Conservation (phyloP, 1,140 invertebrate genomes). For the Megathymus violae region DNA sequence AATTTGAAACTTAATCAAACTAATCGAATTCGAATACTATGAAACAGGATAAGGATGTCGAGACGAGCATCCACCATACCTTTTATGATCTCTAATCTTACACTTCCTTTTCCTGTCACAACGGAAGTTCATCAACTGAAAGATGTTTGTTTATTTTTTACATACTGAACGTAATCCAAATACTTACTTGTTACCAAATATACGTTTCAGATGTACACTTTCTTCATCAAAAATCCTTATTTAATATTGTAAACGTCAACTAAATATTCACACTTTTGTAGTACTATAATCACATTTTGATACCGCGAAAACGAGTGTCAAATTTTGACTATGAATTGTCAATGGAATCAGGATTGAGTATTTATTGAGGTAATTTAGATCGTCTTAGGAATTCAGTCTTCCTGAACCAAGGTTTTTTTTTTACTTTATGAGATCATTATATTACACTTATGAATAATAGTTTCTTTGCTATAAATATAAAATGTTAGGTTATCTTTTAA, state of each 20-base stretch:
- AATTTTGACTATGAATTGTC: conserved; percentile 34
- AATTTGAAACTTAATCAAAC: neutral
- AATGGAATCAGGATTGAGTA: neutral
- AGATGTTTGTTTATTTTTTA: conserved; percentile 30
- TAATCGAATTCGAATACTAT: conserved; percentile 41
- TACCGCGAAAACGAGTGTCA: conserved; percentile 67
- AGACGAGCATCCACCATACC: conserved; percentile 48
- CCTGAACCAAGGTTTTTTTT: too few relatives aligned
- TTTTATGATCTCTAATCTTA: conserved; percentile 54
- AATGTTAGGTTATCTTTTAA: too few relatives aligned
- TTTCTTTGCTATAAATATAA: too few relatives aligned
- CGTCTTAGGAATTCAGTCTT: neutral
- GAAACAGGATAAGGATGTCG: conserved; percentile 75
- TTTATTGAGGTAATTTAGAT: neutral
- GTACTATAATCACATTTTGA: conserved; percentile 42
- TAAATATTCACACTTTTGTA: conserved; percentile 46
- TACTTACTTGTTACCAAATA: conserved; percentile 37
- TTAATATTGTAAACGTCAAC: conserved; percentile 61
- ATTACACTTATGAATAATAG: too few relatives aligned
- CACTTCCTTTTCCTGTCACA: conserved; percentile 78
- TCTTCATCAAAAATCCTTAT: conserved; percentile 36
- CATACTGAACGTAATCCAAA: conserved; percentile 17
- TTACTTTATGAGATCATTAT: too few relatives aligned
- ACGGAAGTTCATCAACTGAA: conserved; percentile 63
- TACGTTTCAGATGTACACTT: conserved; percentile 29